Base-by-base conservation (phyloP, 2,113 vertebrate species). In the Apistogramma diplotaenia region DNA sequence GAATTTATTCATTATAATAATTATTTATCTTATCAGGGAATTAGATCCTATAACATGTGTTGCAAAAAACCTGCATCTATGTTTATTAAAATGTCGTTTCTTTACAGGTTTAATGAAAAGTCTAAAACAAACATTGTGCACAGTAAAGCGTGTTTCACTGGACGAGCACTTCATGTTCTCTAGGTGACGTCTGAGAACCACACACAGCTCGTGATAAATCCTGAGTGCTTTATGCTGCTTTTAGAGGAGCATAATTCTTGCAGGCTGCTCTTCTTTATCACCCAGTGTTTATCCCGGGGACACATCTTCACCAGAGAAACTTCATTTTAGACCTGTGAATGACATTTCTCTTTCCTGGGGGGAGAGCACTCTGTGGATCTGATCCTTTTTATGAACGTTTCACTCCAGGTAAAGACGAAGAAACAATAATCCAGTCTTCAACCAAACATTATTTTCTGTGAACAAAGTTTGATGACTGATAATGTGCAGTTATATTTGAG, bases 211-310 rank as follows among this genome's bases (percentile, higher is more conserved):
- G 8, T 9, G 60, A 74, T 89, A 74, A 85, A 87, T 83, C 83
- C 53, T 55, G 37, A 2, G 3, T 77, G 71, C 81, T 91, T 91
- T 81, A 87, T 86, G 78, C 65, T 92, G 93, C 92, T 91, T 92
- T 94, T 93, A 93, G 87, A 60, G 77, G 74, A 79, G 51, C 86
- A 92, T 93, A 87, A 90, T 81, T 94, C 90, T 83, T 89, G 54
- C 70, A 55, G 83, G 74, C 83, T 79, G 43, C 61, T 81, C 78
- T 84, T 82, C 87, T 92, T 87, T 87, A 92, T 91, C 87, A 82
- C 78, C 67, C 81, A 35, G 40, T 91, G 90, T 92, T 94, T 92
- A 93, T 92, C 78, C 91, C 82, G 76, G 80, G 86, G 87, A 89
- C 87, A 82, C 87, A 91, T 74, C 57, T 29, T 67, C 25, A 8